Conservation (phyloP, 2,113 vertebrate genomes). For the Labeo catla region DNA sequence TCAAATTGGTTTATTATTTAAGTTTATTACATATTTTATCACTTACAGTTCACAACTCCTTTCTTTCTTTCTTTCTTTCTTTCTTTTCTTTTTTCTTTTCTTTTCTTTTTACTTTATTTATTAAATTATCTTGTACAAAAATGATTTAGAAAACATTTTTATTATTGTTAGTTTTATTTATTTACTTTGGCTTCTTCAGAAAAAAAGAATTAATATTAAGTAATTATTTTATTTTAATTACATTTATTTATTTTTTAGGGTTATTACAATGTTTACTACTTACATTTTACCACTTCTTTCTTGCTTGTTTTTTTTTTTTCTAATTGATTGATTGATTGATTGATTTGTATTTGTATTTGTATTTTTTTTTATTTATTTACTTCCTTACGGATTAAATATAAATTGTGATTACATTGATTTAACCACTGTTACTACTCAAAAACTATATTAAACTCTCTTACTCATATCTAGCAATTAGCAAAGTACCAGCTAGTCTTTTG, state of each 20-base stretch:
- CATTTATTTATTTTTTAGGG: too few relatives aligned
- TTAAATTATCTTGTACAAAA: neutral
- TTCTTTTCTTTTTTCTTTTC: too few relatives aligned
- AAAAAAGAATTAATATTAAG: neutral
- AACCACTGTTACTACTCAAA: neutral
- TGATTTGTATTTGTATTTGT: too few relatives aligned
- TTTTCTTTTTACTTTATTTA: neutral
- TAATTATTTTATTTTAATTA: too few relatives aligned
- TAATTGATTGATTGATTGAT: neutral
- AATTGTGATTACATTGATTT: neutral
- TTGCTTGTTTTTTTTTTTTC: too few relatives aligned
- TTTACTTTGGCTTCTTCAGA: neutral
- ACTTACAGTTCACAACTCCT: too few relatives aligned
- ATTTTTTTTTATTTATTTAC: neutral
- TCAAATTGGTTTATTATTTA: too few relatives aligned
- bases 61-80: too few relatives aligned
- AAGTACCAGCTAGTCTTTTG: neutral
- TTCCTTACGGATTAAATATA: neutral
- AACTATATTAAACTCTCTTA: neutral
- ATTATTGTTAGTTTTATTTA: neutral
- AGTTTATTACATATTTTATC: too few relatives aligned
- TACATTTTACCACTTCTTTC: too few relatives aligned
- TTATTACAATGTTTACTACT: too few relatives aligned
- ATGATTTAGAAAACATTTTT: too few relatives aligned
- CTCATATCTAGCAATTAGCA: neutral